phyloP scores from a whole-genome alignment of 2,113 vertebrate genomes.

The Phasianus colchicus region DNA sequence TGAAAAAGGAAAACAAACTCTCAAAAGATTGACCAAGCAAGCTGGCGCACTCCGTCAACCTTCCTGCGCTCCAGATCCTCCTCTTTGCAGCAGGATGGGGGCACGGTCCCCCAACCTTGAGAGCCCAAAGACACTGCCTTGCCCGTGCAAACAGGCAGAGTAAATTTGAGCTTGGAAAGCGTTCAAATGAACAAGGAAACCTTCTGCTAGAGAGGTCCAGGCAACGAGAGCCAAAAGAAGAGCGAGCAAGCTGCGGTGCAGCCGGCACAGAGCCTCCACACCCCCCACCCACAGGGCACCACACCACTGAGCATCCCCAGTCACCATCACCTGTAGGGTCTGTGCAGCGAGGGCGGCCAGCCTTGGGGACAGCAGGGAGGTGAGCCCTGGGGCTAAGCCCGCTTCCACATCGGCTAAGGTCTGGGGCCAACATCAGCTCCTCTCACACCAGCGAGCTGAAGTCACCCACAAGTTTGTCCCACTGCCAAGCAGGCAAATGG shows the following conservation, averaged over 20 bases:
- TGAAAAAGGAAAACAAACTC: slow-evolving; percentile 73
- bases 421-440: background rate
- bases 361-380: background rate
- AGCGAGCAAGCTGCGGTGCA: background rate
- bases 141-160: background rate
- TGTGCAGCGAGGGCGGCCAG: background rate
- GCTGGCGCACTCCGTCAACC: slow-evolving; percentile 32
- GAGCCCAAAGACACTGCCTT: slow-evolving; percentile 38
- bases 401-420: background rate
- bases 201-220: slow-evolving; percentile 11
- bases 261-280: background rate
- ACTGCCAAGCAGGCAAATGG: slow-evolving; percentile 15
- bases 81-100: background rate
- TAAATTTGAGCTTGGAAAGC: slow-evolving; percentile 28
- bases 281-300: background rate
- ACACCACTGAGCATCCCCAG: background rate
- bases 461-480: slow-evolving; percentile 32
- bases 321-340: slow-evolving; percentile 22
- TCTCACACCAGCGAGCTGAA: background rate
- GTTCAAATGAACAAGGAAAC: slow-evolving; percentile 23
- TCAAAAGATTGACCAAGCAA: slow-evolving; percentile 64
- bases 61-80: slow-evolving; percentile 36
- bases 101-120: slow-evolving; percentile 2
- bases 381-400: background rate
- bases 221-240: slow-evolving; percentile 51